A percentile compares a stretch with the other conserved stretches of the same genome.
Conservation (phyloP, 2,888 invertebrate genomes). For the Epinotia bilunana region DNA sequence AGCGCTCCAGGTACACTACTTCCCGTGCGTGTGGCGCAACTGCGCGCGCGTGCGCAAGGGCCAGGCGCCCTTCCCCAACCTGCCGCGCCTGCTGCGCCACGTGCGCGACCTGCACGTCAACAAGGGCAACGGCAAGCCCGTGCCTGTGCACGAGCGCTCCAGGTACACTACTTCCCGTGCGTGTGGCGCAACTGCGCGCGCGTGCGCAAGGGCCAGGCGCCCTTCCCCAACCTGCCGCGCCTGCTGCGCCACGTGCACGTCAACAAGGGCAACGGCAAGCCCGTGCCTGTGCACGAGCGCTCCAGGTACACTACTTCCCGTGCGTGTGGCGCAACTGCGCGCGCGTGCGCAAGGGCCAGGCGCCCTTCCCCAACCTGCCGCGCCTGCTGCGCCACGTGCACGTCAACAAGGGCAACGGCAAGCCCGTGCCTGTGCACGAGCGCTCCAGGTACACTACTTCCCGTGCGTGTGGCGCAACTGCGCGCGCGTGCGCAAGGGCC, state of each 20-base stretch:
- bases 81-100: slow-evolving; percentile 93
- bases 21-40: slow-evolving; percentile 93
- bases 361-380: slow-evolving; percentile 95
- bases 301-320: slow-evolving; percentile 82
- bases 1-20: too few relatives aligned
- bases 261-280: slow-evolving; percentile 92
- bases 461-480: slow-evolving; percentile 90
- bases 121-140: slow-evolving; percentile 91
- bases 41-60: slow-evolving; percentile 93
- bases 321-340: slow-evolving; percentile 92
- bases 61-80: slow-evolving; percentile 94
- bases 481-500: slow-evolving; percentile 90
- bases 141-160: slow-evolving; percentile 89
- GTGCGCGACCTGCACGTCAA: slow-evolving; percentile 96
- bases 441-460: slow-evolving; percentile 85
- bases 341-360: slow-evolving; percentile 90
- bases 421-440: slow-evolving; percentile 87
- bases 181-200: slow-evolving; percentile 94
- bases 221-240: slow-evolving; percentile 95
- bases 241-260: slow-evolving; percentile 96
- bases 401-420: slow-evolving; percentile 93
- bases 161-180: slow-evolving; percentile 71
- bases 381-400: slow-evolving; percentile 95
- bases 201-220: slow-evolving; percentile 91
- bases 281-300: slow-evolving; percentile 88